Conservation (phyloP, 2,888 invertebrate genomes). For the Dryadula phaetusa region DNA sequence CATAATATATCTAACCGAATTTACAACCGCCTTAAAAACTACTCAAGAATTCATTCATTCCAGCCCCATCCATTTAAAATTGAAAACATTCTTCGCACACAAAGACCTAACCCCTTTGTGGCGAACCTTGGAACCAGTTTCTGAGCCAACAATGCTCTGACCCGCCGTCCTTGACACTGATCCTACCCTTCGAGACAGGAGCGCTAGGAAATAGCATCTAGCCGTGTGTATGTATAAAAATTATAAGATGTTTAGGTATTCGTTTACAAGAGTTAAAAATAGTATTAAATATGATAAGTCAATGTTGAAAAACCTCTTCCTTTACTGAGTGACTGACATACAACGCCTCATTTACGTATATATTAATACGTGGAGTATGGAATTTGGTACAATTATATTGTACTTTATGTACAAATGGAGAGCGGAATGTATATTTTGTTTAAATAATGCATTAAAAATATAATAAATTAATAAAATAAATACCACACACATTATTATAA, state of each 20-base stretch:
- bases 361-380: too few relatives aligned
- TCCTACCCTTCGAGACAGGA: conserved; percentile 21
- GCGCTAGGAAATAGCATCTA: neutral
- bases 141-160: conserved; percentile 17
- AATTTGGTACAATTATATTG: too few relatives aligned
- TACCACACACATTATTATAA: too few relatives aligned
- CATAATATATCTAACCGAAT: neutral
- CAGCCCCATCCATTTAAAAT: conserved; percentile 8
- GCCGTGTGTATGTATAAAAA: neutral
- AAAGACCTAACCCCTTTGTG: conserved; percentile 21
- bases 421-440: too few relatives aligned
- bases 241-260: neutral
- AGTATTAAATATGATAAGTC: neutral
- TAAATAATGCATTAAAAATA: too few relatives aligned
- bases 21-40: neutral
- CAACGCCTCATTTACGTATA: too few relatives aligned
- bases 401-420: too few relatives aligned
- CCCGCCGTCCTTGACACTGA: conserved; percentile 35
- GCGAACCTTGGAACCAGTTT: conserved; percentile 21
- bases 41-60: conserved; percentile 12
- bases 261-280: neutral
- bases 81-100: conserved; percentile 14
- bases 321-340: too few relatives aligned
- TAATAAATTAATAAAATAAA: too few relatives aligned
- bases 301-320: too few relatives aligned